Evolutionary conservation across 2,797 vertebrate genomes (phyloP), one percentile per base, ranked within the genome.

Genomic region (Leptatherina wallacei): DNA sequence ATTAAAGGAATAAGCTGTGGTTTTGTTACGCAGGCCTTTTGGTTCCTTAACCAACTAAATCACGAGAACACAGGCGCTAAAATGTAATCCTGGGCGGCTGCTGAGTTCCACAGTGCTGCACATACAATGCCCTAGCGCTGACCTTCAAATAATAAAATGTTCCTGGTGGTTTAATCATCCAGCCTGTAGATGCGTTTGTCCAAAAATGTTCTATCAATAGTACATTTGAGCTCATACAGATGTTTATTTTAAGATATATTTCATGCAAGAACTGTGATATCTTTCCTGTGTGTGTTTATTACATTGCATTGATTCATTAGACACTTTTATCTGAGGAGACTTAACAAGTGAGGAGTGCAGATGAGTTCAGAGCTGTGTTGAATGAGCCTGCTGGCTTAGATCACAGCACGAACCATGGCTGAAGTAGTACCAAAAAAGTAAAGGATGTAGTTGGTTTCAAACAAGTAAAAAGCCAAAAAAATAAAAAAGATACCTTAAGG

Each of bases 101-200:
- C 60, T 24, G 75, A 72, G 73, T 71, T 67, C 66, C 29, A 0
- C 6, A 72, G 72, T 40, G 68, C 73, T 3, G 40, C 58, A 63
- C 73, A 1, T 56, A 49, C 18, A 1, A 20, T n/a, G 20, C 47
- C 47, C 49, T 58, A 75, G 59, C 51, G 7, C 58, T 74, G 80
- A 86, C 86, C 85, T 86, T 83, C 71, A 22, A 12, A 60, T 66
- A 57, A 74, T 81, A 85, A 87, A 82, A 80, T 42, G 73, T 73
- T 78, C 74, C 58, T 64, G 36, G 76, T 71, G 77, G 60, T 81
- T 89, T 80, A 82, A 84, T 88, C 73, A 77, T 69, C 57, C 32
- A 79, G 68, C 76, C 71, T 56, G 59, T 63, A 67, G 77, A 83
- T 56, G 68, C 77, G 80, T 80, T 49, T 71, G 80, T 81, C 74